Evolutionary conservation across 2,797 vertebrate genomes (phyloP), one percentile per base, ranked within the genome.

Genomic region (Zalophus californianus): DNA sequence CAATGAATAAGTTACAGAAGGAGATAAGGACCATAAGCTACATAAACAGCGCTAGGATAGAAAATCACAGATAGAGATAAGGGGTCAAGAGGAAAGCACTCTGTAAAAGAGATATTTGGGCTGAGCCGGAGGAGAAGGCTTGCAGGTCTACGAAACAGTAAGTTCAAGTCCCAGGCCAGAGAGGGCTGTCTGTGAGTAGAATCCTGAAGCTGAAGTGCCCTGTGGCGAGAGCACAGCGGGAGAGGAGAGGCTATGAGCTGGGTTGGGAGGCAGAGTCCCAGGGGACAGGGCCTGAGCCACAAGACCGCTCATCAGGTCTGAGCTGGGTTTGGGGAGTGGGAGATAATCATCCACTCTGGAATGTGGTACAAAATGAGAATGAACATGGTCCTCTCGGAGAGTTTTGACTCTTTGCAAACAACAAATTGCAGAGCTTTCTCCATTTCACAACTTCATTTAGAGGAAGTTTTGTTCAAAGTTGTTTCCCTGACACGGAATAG

Each of bases 371-470:
- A 64, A 86, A 50, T 92, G n/a, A 87, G 41, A 72, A 60, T 66
- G 62, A 64, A 27, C 32, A 38, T 2, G 48, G 25, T 27, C 56
- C 13, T 77, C 38, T n/a, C 5, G 3, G 32, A 50, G 66, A 70
- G 38, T 48, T 56, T 56, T 56, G 29, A 64, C 23, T 54, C 60
- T 72, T 58, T 58, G 29, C 4, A 35, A 73, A 44, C 27, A 77
- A 54, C 3, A 48, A n/a, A 70, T 44, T 78, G 18, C 41, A 12
- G 60, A 88, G 14, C 0, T 11, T 68, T 70, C n/a, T 97, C 16
- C 66, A 29, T 35, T 89, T 90, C 44, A 25, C 44, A 56, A 48
- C 54, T 56, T 89, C 27, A 72, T 92, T 77, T 92, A 77, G 44
- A 83, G 58, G 27, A 86, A 21, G 25, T 72, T 80, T 86, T 84